phyloP scores from a whole-genome alignment of 1,140 invertebrate species.

The Leptopilina clavipes region DNA sequence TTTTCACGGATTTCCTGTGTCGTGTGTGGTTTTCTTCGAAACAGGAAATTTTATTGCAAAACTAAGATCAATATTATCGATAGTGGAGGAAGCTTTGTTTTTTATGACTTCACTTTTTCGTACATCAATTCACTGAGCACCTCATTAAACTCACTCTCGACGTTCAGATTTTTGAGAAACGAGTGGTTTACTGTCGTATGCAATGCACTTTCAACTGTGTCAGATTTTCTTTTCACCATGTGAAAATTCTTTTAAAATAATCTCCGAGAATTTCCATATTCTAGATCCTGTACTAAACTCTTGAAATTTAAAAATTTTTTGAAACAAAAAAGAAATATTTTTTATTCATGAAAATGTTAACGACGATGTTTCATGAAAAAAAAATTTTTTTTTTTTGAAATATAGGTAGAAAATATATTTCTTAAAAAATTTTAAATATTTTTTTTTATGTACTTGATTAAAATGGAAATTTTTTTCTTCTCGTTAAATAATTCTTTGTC shows the following conservation, averaged over 20 bases:
- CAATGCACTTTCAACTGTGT: conserved; percentile 20
- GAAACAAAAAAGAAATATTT: background rate
- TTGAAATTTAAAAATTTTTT: background rate
- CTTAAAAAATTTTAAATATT: no score
- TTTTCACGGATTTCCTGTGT: background rate
- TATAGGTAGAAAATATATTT: no score
- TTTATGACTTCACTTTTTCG: conserved; percentile 33
- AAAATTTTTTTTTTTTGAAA: no score
- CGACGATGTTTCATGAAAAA: no score
- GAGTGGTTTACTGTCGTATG: conserved; percentile 15
- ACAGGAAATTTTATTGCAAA: conserved; percentile 20
- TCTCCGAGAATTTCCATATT: background rate
- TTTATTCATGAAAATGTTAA: background rate
- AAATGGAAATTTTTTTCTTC: background rate
- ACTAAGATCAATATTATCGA: conserved; percentile 2
- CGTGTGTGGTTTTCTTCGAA: background rate
- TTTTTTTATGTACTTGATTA: no score
- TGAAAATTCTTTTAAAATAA: conserved; percentile 8
- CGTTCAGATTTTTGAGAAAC: conserved; percentile 9
- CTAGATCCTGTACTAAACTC: background rate
- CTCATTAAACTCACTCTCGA: conserved; percentile 31
- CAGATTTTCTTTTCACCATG: conserved; percentile 2
- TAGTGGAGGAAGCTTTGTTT: conserved; percentile 21
- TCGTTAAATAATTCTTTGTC: background rate
- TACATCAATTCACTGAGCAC: conserved; percentile 27